A percentile compares a stretch with the other conserved stretches of the same genome.
Conservation (phyloP, 2,888 invertebrate genomes). For the Danaus chrysippus region DNA sequence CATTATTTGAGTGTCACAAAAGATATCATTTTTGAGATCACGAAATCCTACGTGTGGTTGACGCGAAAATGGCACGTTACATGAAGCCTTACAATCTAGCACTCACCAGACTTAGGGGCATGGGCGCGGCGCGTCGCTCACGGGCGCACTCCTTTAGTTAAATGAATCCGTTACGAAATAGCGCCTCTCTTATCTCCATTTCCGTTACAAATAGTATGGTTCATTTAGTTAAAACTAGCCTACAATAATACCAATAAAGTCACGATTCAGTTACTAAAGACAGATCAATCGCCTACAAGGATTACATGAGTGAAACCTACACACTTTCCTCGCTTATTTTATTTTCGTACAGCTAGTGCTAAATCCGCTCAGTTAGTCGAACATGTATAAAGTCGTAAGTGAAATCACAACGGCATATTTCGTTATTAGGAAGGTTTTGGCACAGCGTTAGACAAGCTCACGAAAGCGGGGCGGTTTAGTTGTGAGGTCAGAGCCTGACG, state of each 20-base stretch:
- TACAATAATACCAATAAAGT: constrained; percentile 49
- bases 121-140: constrained; percentile 74
- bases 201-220: constrained; percentile 56
- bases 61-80: constrained; percentile 61
- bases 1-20: background rate
- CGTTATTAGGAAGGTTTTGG: constrained; percentile 54
- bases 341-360: constrained; percentile 35
- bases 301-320: constrained; percentile 74
- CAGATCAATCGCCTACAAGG: constrained; percentile 63
- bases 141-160: constrained; percentile 67
- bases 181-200: constrained; percentile 57
- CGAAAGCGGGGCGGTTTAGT: constrained; percentile 60
- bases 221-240: constrained; percentile 50
- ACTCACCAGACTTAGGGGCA: constrained; percentile 75
- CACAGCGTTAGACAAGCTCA: constrained; percentile 42
- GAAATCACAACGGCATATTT: constrained; percentile 31
- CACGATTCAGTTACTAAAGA: constrained; percentile 65
- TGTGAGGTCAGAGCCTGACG: constrained; percentile 54
- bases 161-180: constrained; percentile 67
- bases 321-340: constrained; percentile 55
- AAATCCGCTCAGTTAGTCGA: constrained; percentile 21
- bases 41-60: constrained; percentile 35
- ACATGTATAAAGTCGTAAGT: constrained; percentile 27
- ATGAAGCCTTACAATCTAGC: constrained; percentile 74
- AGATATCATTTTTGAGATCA: constrained; percentile 11